phyloP scores from a whole-genome alignment of 2,888 invertebrate genomes.

The Nephrotoma appendiculata region DNA sequence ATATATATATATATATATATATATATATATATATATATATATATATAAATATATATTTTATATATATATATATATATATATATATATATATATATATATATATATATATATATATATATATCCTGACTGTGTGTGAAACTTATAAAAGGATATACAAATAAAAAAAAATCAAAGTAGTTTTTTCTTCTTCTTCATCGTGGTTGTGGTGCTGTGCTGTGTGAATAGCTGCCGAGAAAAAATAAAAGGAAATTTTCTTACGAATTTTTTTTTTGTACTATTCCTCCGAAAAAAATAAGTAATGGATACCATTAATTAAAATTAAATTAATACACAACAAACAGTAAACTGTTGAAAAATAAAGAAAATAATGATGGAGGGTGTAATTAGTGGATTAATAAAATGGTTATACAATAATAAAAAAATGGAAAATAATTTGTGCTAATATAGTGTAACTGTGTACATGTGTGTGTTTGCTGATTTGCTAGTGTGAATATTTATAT shows the following conservation, averaged over 20 bases:
- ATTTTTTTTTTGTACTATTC: not conserved
- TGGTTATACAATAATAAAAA: constrained; percentile 1
- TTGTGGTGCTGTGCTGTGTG: not conserved
- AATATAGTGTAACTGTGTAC: not conserved
- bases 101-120: not conserved
- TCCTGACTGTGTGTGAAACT: not conserved
- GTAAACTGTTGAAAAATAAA: not conserved
- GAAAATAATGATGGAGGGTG: constrained; percentile 17
- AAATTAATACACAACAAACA: not conserved
- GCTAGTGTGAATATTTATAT: not conserved
- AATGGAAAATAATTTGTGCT: constrained; percentile 4
- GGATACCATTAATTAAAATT: not conserved
- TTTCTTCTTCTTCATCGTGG: not conserved
- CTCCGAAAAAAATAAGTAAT: not conserved
- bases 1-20: not conserved
- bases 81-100: not conserved
- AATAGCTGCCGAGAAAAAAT: not conserved
- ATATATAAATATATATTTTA: not conserved
- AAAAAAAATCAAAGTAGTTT: not conserved
- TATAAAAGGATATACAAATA: not conserved
- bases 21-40: not conserved
- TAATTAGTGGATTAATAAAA: constrained; percentile 14
- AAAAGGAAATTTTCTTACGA: not conserved
- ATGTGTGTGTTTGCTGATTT: not conserved
- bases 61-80: not conserved